A percentile compares a stretch with the other conserved stretches of the same genome.
These are phyloP conservation scores for Gopherus evgoodei DNA, from an alignment of 2,113 vertebrate species.

Conservation along the genomic window DNA sequence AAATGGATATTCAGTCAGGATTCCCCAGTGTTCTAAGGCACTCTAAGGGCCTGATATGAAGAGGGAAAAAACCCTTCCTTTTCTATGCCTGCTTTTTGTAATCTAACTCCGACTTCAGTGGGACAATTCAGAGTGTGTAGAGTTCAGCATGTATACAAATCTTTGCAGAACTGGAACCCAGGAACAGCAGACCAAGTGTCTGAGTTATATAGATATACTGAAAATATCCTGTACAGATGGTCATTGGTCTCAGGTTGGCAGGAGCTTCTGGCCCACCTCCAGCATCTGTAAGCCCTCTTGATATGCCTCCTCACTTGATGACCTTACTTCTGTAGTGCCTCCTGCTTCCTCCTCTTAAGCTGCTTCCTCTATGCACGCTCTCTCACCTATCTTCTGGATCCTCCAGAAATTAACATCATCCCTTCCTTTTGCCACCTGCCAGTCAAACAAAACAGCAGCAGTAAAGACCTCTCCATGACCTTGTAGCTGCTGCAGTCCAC, in stretches of 20 bases:
- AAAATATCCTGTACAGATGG: neutral
- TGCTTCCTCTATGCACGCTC: neutral
- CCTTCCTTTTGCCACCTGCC: neutral
- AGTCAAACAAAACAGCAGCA: neutral
- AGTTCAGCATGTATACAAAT: neutral
- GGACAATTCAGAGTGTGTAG: neutral
- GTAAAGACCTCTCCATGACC: neutral
- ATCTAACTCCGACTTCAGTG: neutral
- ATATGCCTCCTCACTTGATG: neutral
- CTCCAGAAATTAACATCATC: neutral
- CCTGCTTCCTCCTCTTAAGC: neutral
- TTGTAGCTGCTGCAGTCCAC: neutral
- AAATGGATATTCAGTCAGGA: neutral
- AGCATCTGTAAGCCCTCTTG: neutral
- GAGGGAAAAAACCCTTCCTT: neutral
- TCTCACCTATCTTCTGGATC: neutral
- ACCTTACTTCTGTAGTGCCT: neutral
- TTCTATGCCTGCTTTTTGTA: neutral
- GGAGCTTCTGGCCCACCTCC: neutral
- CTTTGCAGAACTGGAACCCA: neutral
- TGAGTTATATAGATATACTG: neutral
- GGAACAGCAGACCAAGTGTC: neutral
- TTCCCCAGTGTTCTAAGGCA: neutral
- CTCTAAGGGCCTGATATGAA: neutral
- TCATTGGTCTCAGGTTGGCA: neutral